Evolutionary conservation across 2,888 invertebrate genomes (phyloP).

Genomic region (Campopleginae sp.): DNA sequence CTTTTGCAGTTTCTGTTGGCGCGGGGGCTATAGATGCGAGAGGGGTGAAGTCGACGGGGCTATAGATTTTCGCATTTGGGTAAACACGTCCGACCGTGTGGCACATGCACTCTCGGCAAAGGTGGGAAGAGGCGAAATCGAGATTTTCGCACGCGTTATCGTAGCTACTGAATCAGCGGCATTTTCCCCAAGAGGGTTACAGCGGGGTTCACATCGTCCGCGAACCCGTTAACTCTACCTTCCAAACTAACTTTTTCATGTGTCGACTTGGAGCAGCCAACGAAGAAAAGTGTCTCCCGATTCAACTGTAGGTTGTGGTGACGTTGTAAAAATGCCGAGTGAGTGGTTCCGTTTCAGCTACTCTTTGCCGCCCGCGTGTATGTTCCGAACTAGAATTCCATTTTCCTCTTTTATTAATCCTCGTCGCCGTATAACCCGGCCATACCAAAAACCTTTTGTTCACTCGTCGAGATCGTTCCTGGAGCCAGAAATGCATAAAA

Average conservation of each 20-base stretch:
- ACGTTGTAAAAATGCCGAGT: slow-evolving; percentile 15
- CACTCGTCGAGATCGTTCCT: slow-evolving; percentile 35
- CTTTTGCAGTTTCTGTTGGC: not conserved
- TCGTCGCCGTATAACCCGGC: not conserved
- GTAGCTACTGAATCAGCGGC: slow-evolving; percentile 43
- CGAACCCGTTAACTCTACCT: slow-evolving; percentile 49
- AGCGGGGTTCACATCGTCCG: slow-evolving; percentile 24
- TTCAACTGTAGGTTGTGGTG: slow-evolving; percentile 13
- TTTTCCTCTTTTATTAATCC: slow-evolving; percentile 28
- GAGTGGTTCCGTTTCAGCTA: slow-evolving; percentile 26
- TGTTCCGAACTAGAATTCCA: slow-evolving; percentile 28
- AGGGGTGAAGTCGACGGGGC: slow-evolving; percentile 33
- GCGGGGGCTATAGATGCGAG: not conserved
- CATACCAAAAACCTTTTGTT: slow-evolving; percentile 44
- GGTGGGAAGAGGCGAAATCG: slow-evolving; percentile 48
- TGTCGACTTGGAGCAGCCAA: slow-evolving; percentile 21
- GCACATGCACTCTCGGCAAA: slow-evolving; percentile 53
- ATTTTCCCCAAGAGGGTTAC: slow-evolving; percentile 22
- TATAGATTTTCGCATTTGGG: slow-evolving; percentile 68
- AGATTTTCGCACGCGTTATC: slow-evolving; percentile 58
- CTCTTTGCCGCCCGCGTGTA: not conserved
- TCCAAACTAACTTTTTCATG: slow-evolving; percentile 60
- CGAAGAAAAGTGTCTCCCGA: slow-evolving; percentile 56
- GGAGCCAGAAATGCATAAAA: slow-evolving; percentile 61
- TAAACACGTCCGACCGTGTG: slow-evolving; percentile 66